A percentile compares a stretch with the other conserved stretches of the same genome.
Evolutionary conservation across 2,113 vertebrate genomes (phyloP).

Genomic region (Penelope pileata): DNA sequence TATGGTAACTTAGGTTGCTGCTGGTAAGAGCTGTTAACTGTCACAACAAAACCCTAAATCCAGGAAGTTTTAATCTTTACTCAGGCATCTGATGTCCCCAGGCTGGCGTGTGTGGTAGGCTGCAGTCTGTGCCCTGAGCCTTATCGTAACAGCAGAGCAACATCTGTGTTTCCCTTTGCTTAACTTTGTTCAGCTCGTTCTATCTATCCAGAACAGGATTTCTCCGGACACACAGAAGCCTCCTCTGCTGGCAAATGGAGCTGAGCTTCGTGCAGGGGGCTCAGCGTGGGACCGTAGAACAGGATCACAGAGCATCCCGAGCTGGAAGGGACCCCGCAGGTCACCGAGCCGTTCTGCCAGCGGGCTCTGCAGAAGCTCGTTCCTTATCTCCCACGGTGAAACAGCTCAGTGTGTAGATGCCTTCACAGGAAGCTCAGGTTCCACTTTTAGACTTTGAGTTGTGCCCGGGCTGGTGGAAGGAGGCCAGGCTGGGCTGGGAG

Average conservation of each 20-base stretch:
- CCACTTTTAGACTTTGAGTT: fast-evolving
- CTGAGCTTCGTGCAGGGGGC: no score
- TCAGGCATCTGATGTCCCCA: not conserved
- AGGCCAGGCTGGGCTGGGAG: not conserved
- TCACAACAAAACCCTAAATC: not conserved
- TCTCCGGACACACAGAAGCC: not conserved
- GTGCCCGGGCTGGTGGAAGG: not conserved
- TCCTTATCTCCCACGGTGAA: no score
- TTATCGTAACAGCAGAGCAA: not conserved
- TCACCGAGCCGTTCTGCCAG: fast-evolving
- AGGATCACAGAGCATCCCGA: no score
- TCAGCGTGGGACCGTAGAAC: no score
- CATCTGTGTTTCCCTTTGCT: not conserved
- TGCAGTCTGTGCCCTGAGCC: not conserved
- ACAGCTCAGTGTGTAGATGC: fast-evolving
- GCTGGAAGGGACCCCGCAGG: no score
- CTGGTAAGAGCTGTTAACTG: not conserved
- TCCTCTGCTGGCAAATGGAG: not conserved
- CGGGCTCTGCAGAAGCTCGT: not conserved
- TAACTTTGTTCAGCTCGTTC: not conserved
- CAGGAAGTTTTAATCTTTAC: not conserved
- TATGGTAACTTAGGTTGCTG: not conserved
- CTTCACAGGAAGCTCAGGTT: not conserved
- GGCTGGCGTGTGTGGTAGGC: not conserved
- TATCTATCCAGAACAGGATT: not conserved